Base-by-base conservation (phyloP, 2,113 vertebrate species). In the Callaeas wilsoni region DNA sequence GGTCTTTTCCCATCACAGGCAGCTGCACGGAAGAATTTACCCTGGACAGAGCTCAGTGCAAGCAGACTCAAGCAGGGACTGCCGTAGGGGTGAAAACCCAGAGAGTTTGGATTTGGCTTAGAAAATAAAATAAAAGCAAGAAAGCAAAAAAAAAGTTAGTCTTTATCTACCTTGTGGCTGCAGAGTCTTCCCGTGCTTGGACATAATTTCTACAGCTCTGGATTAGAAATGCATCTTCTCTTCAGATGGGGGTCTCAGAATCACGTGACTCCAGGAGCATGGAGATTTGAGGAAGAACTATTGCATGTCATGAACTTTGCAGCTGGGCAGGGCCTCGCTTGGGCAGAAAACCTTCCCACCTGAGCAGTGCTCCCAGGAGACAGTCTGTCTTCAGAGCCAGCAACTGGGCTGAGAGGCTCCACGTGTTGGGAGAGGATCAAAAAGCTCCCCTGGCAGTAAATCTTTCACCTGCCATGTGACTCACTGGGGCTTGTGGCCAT, bases 381-480 rank as follows among this genome's bases (percentile, higher is more conserved):
- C 96, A 73, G 85, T 64, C 85, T 91, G 89, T 49, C 94, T 49
- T 74, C 33, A 88, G 85, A 96, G 52, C 73, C 84, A 69, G 79
- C 50, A 65, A 76, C 84, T 65, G 89, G 77, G 20, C 94, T 52
- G 62, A 89, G 82, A 74, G 89, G 59, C 90, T 97, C 90, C 37
- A 0, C 89, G 89, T 80, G 84, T 29, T 93, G 89, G 93, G 92
- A 85, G 55, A 95, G 90, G 97, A 97, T 97, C 97, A 97, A 97
- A 97, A 96, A 95, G 93, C 79, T 95, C 81, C 74, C 67, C 89
- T 82, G 82, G 90, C 80, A 95, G 95, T 97, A 97, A 97, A 97
- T 97, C 97, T 97, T 96, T 96, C 95, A 90, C 96, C 94, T 97
- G 97, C 90, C 92, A 92, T 95, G 87, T 96, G 94, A 91, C 92